These are phyloP conservation scores for Picus viridis DNA, from an alignment of 2,797 vertebrate species.

Conservation along the genomic window DNA sequence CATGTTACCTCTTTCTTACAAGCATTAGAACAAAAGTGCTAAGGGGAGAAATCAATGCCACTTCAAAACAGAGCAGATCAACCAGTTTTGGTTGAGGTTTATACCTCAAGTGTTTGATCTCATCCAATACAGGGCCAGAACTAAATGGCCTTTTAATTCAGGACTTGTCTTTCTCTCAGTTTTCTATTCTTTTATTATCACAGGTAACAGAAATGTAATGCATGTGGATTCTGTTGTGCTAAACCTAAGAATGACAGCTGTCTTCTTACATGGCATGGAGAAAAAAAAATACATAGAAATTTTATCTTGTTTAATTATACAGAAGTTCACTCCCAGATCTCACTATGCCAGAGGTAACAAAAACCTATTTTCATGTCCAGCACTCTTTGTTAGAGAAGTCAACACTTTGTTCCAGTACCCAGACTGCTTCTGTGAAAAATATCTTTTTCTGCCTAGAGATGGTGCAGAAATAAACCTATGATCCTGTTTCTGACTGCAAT, in stretches of 20 bases:
- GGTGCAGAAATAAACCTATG: neutral
- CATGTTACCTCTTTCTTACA: neutral
- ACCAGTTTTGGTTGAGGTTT: neutral
- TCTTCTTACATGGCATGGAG: neutral
- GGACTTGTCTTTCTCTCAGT: neutral
- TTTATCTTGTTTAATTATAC: neutral
- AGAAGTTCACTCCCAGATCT: neutral
- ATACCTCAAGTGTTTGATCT: neutral
- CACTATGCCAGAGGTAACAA: neutral
- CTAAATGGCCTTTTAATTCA: neutral
- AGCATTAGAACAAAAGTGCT: neutral
- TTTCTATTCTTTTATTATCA: neutral
- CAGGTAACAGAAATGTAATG: neutral
- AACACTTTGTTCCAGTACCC: neutral
- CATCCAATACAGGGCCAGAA: neutral
- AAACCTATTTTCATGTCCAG: neutral
- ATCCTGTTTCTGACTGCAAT: neutral
- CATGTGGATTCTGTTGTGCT: neutral
- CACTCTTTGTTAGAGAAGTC: neutral
- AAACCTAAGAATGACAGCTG: neutral
- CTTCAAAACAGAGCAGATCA: neutral
- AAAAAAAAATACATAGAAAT: neutral
- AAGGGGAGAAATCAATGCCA: neutral
- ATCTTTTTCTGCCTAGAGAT: neutral
- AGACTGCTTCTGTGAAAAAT: neutral